Conservation (phyloP, 2,888 invertebrate genomes). For the Trachelus troglodyta region DNA sequence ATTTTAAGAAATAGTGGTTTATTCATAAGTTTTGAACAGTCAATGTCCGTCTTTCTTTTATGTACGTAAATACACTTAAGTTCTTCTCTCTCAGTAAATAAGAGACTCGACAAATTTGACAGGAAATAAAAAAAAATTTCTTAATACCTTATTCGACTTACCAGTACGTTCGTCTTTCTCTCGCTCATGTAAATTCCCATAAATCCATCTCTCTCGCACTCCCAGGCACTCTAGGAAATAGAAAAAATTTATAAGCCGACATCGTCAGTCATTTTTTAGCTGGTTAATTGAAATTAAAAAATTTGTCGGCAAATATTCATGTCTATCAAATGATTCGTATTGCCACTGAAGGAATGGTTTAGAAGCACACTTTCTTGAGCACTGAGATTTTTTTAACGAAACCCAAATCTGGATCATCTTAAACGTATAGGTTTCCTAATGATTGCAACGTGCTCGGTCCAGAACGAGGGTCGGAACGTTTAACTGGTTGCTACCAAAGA, state of each 20-base stretch:
- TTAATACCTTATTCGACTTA: not conserved
- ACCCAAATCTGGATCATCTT: not conserved
- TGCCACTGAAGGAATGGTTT: not conserved
- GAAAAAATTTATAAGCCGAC: not conserved
- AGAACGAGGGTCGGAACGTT: constrained; percentile 6
- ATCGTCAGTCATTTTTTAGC: not conserved
- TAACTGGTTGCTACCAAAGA: constrained; percentile 42
- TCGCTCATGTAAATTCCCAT: not conserved
- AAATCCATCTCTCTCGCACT: not conserved
- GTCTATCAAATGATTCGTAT: not conserved
- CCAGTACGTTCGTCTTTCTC: not conserved
- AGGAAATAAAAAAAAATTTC: not conserved
- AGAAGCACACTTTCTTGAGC: not conserved
- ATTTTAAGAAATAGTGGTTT: not conserved
- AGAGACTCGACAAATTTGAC: not conserved
- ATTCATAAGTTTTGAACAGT: not conserved
- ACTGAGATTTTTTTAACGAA: not conserved
- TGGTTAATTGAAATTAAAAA: not conserved
- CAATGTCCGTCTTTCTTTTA: not conserved
- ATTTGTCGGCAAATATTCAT: not conserved
- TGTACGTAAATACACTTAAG: not conserved
- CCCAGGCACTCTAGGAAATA: not conserved
- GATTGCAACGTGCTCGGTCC: constrained; percentile 16
- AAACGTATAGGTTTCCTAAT: not conserved
- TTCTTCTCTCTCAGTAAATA: not conserved